Conservation (phyloP, 64 coral and sea anemone species). For the Cladopsammia gracilis region DNA sequence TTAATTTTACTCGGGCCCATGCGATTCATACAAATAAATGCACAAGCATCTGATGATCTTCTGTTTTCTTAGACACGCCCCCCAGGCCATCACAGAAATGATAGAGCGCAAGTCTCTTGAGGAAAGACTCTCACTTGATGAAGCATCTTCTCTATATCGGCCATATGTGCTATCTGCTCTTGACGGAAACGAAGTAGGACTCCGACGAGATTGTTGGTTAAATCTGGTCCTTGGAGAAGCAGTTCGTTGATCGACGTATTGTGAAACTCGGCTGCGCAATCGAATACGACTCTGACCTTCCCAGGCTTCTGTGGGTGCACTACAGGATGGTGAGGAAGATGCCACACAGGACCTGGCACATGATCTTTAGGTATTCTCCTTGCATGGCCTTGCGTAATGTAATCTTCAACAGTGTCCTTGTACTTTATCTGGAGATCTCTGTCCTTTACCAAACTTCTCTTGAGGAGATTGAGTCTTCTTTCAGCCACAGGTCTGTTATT, state of each 20-base stretch:
- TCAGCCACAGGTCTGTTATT: conserved; percentile 54
- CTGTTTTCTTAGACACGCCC: conserved; percentile 24
- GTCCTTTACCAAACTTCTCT: conserved; percentile 30
- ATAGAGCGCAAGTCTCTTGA: conserved; percentile 45
- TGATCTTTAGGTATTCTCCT: neutral
- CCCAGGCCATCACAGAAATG: conserved; percentile 80
- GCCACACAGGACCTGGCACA: neutral
- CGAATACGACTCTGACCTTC: conserved; percentile 47
- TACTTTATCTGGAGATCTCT: conserved; percentile 30
- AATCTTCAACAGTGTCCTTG: conserved; percentile 35
- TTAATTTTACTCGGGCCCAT: no score
- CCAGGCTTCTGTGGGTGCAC: conserved; percentile 32
- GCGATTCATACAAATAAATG: conserved; percentile 73
- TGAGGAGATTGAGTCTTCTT: conserved; percentile 40
- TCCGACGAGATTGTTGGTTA: conserved; percentile 43
- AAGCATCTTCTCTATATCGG: conserved; percentile 56
- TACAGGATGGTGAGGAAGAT: conserved; percentile 45
- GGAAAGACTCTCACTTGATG: conserved; percentile 59
- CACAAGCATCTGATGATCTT: conserved; percentile 60
- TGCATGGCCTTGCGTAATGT: conserved; percentile 56
- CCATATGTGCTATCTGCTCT: conserved; percentile 21
- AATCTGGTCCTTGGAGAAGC: conserved; percentile 57
- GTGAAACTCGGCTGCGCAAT: conserved; percentile 41
- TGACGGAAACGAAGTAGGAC: conserved; percentile 57
- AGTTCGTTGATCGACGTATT: conserved; percentile 30